These are phyloP conservation scores for Megamerina dolium DNA, from an alignment of 2,888 invertebrate genomes.

Conservation along the genomic window DNA sequence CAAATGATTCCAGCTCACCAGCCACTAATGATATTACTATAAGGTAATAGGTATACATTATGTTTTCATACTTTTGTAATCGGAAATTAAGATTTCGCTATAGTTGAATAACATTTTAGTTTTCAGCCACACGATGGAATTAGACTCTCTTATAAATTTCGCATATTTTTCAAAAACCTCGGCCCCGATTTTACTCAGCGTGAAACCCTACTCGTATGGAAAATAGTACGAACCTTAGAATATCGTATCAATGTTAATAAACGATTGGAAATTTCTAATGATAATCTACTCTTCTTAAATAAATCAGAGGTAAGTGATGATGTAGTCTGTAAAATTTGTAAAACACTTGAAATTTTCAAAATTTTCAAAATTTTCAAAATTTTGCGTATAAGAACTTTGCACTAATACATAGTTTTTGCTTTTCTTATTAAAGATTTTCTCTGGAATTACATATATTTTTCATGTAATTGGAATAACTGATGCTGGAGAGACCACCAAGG, in stretches of 20 bases:
- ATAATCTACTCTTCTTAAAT: slow-evolving; percentile 25
- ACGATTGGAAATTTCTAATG: slow-evolving; percentile 24
- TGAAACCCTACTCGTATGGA: slow-evolving; percentile 28
- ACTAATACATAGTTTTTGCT: no score
- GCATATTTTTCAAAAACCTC: slow-evolving; percentile 32
- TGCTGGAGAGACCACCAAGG: slow-evolving; percentile 20
- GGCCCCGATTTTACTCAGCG: slow-evolving; percentile 22
- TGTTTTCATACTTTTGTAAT: no score
- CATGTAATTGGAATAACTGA: slow-evolving; percentile 23
- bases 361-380: no score
- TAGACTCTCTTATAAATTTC: not conserved
- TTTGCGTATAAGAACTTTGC: no score
- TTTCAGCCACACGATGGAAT: not conserved
- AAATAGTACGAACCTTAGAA: slow-evolving; percentile 26
- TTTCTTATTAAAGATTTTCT: slow-evolving; percentile 20
- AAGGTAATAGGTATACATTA: no score
- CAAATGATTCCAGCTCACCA: no score
- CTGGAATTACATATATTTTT: slow-evolving; percentile 22
- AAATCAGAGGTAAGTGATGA: slow-evolving; percentile 11
- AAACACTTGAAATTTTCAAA: no score
- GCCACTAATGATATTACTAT: not conserved
- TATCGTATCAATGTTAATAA: slow-evolving; percentile 25
- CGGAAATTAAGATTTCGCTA: no score
- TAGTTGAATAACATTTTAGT: no score
- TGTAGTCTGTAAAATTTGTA: no score